These are phyloP conservation scores for Pogonocherus hispidulus DNA, from an alignment of 2,888 invertebrate genomes.

Conservation along the genomic window DNA sequence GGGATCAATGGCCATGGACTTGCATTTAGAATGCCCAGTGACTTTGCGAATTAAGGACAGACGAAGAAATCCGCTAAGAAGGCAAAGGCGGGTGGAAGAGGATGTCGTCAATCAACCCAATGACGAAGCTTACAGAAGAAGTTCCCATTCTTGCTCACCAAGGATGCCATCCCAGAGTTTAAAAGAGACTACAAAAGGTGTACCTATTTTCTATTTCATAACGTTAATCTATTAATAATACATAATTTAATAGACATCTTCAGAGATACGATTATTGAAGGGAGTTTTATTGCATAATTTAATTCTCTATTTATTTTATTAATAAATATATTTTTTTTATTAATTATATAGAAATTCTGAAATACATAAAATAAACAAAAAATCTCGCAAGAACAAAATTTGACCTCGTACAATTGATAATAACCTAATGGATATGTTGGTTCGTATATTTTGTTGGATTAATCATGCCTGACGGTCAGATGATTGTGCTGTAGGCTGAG, in stretches of 20 bases:
- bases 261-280: too few species aligned
- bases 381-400: too few species aligned
- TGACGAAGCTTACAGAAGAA: slow-evolving; percentile 58
- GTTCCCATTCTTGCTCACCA: slow-evolving; percentile 66
- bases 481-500: too few species aligned
- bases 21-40: slow-evolving; percentile 78
- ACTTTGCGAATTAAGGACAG: slow-evolving; percentile 72
- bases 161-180: slow-evolving; percentile 55
- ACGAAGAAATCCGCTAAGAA: slow-evolving; percentile 80
- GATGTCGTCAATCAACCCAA: slow-evolving; percentile 70
- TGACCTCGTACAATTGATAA: too few species aligned
- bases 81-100: slow-evolving; percentile 84
- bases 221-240: neutral
- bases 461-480: too few species aligned
- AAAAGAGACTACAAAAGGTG: slow-evolving; percentile 51
- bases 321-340: too few species aligned
- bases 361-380: too few species aligned
- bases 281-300: too few species aligned
- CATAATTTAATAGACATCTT: neutral
- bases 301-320: too few species aligned
- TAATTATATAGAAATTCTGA: too few species aligned
- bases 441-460: too few species aligned
- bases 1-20: slow-evolving; percentile 82
- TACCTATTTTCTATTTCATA: neutral
- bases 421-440: too few species aligned